These are phyloP conservation scores for Periophthalmus modestus DNA, from an alignment of 2,113 vertebrate genomes.

Conservation along the genomic window DNA sequence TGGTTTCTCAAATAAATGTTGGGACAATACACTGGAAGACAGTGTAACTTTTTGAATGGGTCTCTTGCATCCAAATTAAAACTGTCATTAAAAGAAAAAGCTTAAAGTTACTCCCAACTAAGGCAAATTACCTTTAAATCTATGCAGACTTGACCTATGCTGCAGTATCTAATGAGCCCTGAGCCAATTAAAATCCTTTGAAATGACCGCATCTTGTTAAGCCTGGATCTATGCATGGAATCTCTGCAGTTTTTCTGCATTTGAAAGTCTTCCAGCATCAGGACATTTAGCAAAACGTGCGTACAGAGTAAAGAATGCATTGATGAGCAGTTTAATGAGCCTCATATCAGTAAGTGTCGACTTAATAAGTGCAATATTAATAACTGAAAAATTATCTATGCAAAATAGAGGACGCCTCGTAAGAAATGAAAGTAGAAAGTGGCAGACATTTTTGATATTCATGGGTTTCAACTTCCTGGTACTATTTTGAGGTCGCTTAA, in stretches of 20 bases:
- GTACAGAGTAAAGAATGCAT: slow-evolving; percentile 1
- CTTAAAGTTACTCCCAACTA: neutral
- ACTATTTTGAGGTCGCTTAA: too few relatives aligned
- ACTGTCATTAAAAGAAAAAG: neutral
- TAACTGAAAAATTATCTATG: slow-evolving; percentile 1
- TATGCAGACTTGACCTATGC: neutral
- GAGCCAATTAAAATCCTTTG: slow-evolving; percentile 8
- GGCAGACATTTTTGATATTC: neutral
- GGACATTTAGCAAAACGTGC: neutral
- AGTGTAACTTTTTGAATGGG: neutral
- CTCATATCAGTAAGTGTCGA: neutral
- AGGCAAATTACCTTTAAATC: neutral
- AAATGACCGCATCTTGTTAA: slow-evolving; percentile 2
- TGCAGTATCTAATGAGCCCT: slow-evolving; percentile 1
- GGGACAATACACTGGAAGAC: neutral
- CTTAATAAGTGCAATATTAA: neutral
- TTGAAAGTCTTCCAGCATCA: neutral
- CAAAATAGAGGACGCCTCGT: neutral
- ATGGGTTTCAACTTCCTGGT: too few relatives aligned
- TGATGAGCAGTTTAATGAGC: slow-evolving; percentile 12
- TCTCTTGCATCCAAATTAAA: neutral
- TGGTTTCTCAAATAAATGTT: neutral
- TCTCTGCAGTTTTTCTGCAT: neutral
- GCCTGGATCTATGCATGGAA: neutral
- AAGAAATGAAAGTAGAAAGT: neutral